Evolutionary conservation across 2,797 vertebrate species (phyloP).

Genomic region (Prionace glauca): DNA sequence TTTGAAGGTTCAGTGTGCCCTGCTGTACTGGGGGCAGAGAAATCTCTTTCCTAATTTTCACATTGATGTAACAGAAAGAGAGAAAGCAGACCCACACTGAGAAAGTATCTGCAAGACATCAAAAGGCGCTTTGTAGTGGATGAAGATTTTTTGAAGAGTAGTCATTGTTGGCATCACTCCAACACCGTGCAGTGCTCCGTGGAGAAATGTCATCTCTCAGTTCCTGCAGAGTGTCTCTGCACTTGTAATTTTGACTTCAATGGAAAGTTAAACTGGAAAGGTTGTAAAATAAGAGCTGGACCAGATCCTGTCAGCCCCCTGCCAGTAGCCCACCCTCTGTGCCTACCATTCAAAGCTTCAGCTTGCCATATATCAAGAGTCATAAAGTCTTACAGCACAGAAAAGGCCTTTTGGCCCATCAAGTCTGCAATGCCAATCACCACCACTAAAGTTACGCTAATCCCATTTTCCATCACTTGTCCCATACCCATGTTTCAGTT

Average conservation of each 20-base stretch:
- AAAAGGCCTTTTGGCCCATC: too few relatives aligned
- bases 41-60: neutral
- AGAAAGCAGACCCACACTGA: neutral
- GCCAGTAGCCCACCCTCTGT: neutral
- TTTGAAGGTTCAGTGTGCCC: too few relatives aligned
- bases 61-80: neutral
- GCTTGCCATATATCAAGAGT: too few relatives aligned
- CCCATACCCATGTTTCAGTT: too few relatives aligned
- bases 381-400: too few relatives aligned
- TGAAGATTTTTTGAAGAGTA: neutral
- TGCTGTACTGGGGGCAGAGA: neutral
- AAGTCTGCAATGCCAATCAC: too few relatives aligned
- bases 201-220: neutral
- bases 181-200: neutral
- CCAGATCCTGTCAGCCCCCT: neutral
- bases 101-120: neutral
- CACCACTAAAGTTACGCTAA: too few relatives aligned
- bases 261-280: too few relatives aligned
- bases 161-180: neutral
- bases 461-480: too few relatives aligned
- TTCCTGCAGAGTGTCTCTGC: neutral
- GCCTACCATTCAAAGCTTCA: neutral
- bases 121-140: neutral
- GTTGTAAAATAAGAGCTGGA: neutral
- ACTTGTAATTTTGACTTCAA: neutral